These are phyloP conservation scores for Phalanger gymnotis DNA, from an alignment of 2,797 vertebrate species.

Conservation along the genomic window DNA sequence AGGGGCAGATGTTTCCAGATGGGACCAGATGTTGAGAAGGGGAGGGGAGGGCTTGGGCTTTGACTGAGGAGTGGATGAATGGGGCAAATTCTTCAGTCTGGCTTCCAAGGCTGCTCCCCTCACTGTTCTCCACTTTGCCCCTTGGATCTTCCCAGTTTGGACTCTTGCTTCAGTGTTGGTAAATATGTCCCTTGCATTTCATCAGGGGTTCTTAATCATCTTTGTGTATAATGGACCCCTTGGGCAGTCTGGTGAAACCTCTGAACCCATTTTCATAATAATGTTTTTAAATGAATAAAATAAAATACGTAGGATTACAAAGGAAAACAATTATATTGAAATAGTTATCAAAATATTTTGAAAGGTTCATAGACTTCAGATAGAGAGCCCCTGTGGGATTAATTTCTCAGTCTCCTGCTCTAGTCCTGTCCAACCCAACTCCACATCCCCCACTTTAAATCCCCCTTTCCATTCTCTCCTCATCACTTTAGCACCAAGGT, in stretches of 20 bases:
- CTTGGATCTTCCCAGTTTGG: background rate
- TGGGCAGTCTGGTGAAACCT: background rate
- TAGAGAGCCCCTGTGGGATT: background rate
- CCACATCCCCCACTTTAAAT: rapidly evolving
- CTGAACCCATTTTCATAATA: background rate
- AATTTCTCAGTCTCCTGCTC: background rate
- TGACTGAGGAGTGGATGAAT: background rate
- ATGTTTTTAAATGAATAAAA: background rate
- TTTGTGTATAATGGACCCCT: background rate
- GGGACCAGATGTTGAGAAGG: conserved; percentile 59
- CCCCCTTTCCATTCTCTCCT: background rate
- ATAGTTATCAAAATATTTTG: background rate
- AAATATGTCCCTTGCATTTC: background rate
- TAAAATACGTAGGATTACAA: background rate
- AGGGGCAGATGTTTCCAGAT: conserved; percentile 72
- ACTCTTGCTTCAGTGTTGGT: too few species aligned
- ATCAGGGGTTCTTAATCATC: background rate
- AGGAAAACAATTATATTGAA: background rate
- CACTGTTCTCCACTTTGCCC: background rate
- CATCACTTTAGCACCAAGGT: background rate
- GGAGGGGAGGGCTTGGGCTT: conserved; percentile 17
- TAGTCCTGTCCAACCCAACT: background rate
- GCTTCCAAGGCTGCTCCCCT: background rate
- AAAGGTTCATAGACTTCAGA: conserved; percentile 18
- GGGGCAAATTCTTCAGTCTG: background rate